Conservation (phyloP, 2,888 invertebrate species). For the Anthoptus insignis region DNA sequence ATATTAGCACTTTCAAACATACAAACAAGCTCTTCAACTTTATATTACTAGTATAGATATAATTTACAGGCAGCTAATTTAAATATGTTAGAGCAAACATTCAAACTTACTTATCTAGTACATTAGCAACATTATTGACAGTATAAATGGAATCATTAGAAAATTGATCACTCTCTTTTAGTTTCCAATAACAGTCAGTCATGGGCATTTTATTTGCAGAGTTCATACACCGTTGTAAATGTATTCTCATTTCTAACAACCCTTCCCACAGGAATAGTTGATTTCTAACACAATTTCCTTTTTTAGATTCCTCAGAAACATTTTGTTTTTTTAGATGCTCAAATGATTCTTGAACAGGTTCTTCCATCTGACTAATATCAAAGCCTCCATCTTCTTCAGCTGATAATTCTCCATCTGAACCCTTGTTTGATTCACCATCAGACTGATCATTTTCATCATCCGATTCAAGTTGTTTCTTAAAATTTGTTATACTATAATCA, state of each 20-base stretch:
- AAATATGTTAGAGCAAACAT: too few species aligned
- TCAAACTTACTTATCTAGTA: conserved; percentile 88
- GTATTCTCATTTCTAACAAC: conserved; percentile 95
- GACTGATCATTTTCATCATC: conserved; percentile 40
- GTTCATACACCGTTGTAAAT: conserved; percentile 93
- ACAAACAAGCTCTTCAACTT: too few species aligned
- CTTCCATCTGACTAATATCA: conserved; percentile 77
- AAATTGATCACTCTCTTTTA: conserved; percentile 83
- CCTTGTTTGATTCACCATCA: conserved; percentile 46
- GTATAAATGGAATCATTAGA: conserved; percentile 79
- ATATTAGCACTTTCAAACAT: too few species aligned
- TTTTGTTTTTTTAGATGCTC: conserved; percentile 87
- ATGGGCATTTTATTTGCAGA: conserved; percentile 94
- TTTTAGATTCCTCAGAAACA: conserved; percentile 86
- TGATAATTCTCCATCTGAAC: conserved; percentile 56
- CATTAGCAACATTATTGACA: conserved; percentile 82
- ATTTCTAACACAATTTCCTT: conserved; percentile 90
- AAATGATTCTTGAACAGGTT: conserved; percentile 83
- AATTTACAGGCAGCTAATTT: too few species aligned
- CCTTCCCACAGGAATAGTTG: conserved; percentile 94
- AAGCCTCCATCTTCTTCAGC: conserved; percentile 67
- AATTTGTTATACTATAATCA: conserved; percentile 51
- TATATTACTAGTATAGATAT: too few species aligned
- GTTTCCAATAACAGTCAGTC: conserved; percentile 78
- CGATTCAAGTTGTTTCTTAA: conserved; percentile 47